These are phyloP conservation scores for Pygoscelis antarcticus DNA, from an alignment of 2,113 vertebrate species.

Conservation along the genomic window DNA sequence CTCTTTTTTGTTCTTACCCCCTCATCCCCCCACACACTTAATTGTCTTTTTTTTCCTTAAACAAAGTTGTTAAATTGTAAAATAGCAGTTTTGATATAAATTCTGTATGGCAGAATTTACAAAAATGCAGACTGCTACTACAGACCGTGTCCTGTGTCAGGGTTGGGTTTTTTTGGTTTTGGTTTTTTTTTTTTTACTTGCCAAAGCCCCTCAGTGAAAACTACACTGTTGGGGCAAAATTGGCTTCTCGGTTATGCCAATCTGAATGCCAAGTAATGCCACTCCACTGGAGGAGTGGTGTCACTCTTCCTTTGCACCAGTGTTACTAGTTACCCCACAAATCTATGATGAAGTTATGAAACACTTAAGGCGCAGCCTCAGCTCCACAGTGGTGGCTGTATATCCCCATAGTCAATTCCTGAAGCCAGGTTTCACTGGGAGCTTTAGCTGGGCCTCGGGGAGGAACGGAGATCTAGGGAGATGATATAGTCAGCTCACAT, in stretches of 20 bases:
- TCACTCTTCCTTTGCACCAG: slow-evolving; percentile 15
- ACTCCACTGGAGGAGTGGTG: not conserved
- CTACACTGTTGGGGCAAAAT: not conserved
- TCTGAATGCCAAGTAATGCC: not conserved
- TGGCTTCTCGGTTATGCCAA: not conserved
- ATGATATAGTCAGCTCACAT: slow-evolving; percentile 57
- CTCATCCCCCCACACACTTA: not conserved
- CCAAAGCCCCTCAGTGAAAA: not conserved
- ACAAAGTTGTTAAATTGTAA: slow-evolving; percentile 69
- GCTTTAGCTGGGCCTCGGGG: not conserved
- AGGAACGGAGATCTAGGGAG: slow-evolving; percentile 26
- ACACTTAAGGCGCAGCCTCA: slow-evolving; percentile 19
- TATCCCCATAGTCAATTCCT: slow-evolving; percentile 63
- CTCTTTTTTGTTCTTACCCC: not conserved
- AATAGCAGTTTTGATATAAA: slow-evolving; percentile 72
- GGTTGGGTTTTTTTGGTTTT: not conserved
- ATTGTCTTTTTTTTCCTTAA: slow-evolving; percentile 23
- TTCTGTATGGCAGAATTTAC: slow-evolving; percentile 57
- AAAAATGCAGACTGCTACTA: slow-evolving; percentile 49
- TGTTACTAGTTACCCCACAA: slow-evolving; percentile 36
- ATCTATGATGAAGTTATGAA: slow-evolving; percentile 35
- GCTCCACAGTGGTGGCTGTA: slow-evolving; percentile 62
- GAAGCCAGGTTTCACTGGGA: slow-evolving; percentile 54
- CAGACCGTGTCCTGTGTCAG: not conserved
- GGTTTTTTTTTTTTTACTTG: not conserved